Evolutionary conservation across 2,888 invertebrate genomes (phyloP), one percentile per base, ranked within the genome.

Genomic region (Heliconius sara): DNA sequence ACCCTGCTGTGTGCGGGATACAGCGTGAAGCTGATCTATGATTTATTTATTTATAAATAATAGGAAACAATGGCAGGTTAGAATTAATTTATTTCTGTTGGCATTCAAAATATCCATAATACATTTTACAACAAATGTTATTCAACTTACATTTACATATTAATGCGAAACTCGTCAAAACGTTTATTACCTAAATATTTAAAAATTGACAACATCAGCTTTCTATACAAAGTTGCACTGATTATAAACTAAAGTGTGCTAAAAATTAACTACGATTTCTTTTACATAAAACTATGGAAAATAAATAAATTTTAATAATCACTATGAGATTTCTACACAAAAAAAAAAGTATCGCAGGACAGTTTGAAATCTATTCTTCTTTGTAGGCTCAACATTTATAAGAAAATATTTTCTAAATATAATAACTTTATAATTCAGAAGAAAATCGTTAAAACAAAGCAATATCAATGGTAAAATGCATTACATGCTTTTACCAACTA

Each of bases 41-140:
- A 27, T 27, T 27, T 27, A 27, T 27, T 27, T 27, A 27, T 27
- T 27, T 27, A 27, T 75, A 72, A 78, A 73, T 67, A 77, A 79
- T 10, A 81, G 47, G 22, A 79, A 57, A 68, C 68, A 72, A 65
- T 77, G 86, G 90, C 88, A 88, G 90, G 87, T 92, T 92, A 90
- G 91, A 90, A 79, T 76, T 81, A 91, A 91, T 90, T 86, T 91
- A 93, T 92, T 93, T 90, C 89, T 91, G 91, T 95, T 94, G 94
- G 94, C 94, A 90, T 85, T 94, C 92, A 92, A 93, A 93, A 91
- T 93, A 92, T 92, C 89, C 89, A 90, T 91, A 92, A 87, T 92
- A 92, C 91, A 93, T 92, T 94, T 93, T 92, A 94, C 93, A 94
- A 94, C 92, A 93, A 92, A 92, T 93, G 90, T 93, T 86, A 86